Percentiles rank a stretch among this genome's conserved stretches.
phyloP scores from a whole-genome alignment of 2,888 invertebrate genomes.

The Cantharis rufa region DNA sequence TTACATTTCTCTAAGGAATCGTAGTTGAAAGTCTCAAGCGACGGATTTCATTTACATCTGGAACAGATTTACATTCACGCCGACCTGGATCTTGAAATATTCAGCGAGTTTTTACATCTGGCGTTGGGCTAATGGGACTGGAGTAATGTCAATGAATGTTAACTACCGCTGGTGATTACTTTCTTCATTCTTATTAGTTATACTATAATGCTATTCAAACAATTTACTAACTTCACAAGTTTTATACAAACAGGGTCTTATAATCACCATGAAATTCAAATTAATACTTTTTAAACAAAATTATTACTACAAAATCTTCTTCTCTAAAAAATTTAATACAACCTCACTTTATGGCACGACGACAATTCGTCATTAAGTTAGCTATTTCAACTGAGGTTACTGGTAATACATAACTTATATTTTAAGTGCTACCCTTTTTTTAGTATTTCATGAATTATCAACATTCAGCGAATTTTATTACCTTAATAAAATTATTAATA shows the following conservation, averaged over 20 bases:
- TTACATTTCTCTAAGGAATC: slow-evolving; percentile 49
- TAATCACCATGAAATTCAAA: background rate
- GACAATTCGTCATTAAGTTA: background rate
- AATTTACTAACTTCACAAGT: background rate
- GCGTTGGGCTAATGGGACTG: slow-evolving; percentile 50
- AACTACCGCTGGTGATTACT: slow-evolving; percentile 46
- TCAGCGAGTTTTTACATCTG: slow-evolving; percentile 51
- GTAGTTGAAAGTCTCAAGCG: slow-evolving; percentile 49
- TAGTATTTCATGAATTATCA: background rate
- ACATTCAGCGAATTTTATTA: background rate
- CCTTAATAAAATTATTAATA: background rate
- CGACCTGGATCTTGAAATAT: slow-evolving; percentile 50
- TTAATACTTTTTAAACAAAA: background rate
- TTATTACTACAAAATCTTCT: background rate
- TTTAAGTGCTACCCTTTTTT: background rate
- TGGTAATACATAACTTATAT: background rate
- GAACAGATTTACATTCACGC: slow-evolving; percentile 53
- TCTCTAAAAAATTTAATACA: background rate
- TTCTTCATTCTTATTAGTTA: slow-evolving; percentile 30
- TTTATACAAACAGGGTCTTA: background rate
- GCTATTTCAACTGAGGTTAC: background rate
- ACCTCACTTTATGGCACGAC: background rate
- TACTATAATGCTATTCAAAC: slow-evolving; percentile 18
- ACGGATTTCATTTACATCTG: slow-evolving; percentile 54
- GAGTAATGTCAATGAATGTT: slow-evolving; percentile 50